phyloP scores from a whole-genome alignment of 2,888 invertebrate species.

The Yponomeuta malinellus region DNA sequence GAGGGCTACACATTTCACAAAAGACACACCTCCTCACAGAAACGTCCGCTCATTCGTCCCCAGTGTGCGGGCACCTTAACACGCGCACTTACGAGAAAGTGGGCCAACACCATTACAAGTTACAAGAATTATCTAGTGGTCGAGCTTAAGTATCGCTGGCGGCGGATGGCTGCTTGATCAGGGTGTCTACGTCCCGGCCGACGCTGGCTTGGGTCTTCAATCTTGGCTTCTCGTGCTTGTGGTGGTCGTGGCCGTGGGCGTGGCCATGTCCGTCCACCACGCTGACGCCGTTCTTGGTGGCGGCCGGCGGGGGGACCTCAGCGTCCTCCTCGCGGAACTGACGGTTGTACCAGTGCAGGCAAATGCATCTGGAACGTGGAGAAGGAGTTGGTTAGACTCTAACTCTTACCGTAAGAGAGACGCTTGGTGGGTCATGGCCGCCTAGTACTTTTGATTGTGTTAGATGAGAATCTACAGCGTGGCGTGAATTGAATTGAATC shows the following conservation, averaged over 20 bases:
- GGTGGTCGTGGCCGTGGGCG: constrained; percentile 20
- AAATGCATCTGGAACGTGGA: constrained; percentile 73
- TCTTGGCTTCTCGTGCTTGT: constrained; percentile 41
- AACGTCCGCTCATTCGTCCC: too few species aligned
- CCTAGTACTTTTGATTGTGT: not conserved
- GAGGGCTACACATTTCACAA: not conserved
- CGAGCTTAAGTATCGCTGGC: constrained; percentile 26
- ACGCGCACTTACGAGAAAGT: too few species aligned
- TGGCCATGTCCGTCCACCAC: constrained; percentile 57
- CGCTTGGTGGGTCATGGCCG: not conserved
- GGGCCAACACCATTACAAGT: too few species aligned
- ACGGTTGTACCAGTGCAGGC: constrained; percentile 77
- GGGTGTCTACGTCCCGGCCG: constrained; percentile 75
- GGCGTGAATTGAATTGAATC: too few species aligned
- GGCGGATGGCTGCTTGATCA: constrained; percentile 70
- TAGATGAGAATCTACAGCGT: not conserved
- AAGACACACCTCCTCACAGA: too few species aligned
- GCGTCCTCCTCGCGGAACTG: constrained; percentile 53
- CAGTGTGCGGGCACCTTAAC: too few species aligned
- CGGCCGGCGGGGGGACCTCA: constrained; percentile 44
- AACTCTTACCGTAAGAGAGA: too few species aligned
- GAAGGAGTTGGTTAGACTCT: not conserved
- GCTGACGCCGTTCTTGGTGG: constrained; percentile 66
- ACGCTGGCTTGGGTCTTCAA: constrained; percentile 62
- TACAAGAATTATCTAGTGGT: not conserved